Evolutionary conservation across 1,140 invertebrate genomes (phyloP).

Genomic region (Idris sp.): DNA sequence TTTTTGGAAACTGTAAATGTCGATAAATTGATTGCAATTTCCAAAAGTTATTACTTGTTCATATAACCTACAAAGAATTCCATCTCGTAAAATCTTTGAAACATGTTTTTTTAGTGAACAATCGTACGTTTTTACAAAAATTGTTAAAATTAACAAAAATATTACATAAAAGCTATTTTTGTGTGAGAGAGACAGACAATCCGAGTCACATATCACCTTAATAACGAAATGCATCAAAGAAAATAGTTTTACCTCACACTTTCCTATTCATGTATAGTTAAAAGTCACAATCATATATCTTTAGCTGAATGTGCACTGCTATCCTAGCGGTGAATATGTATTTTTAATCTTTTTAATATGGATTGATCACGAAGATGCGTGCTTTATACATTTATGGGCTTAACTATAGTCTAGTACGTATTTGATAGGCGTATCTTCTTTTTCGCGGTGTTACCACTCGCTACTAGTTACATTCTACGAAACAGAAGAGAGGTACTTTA

Average conservation of each 20-base stretch:
- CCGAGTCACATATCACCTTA: too few species aligned
- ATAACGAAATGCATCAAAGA: slow-evolving; percentile 4
- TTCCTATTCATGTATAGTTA: slow-evolving; percentile 14
- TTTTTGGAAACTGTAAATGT: too few species aligned
- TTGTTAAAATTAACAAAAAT: too few species aligned
- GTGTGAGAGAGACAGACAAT: too few species aligned
- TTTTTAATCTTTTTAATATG: slow-evolving; percentile 60
- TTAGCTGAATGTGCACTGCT: slow-evolving; percentile 30
- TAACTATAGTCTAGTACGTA: slow-evolving; percentile 47
- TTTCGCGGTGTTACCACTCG: slow-evolving; percentile 36
- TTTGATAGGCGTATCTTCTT: slow-evolving; percentile 59
- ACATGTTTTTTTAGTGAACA: too few species aligned
- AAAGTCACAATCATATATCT: slow-evolving; percentile 44
- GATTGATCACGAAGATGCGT: slow-evolving; percentile 69
- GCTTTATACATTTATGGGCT: slow-evolving; percentile 60
- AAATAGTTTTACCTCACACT: background rate
- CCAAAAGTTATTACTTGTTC: too few species aligned
- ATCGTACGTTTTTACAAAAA: too few species aligned
- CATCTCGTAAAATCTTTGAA: too few species aligned
- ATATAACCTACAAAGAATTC: too few species aligned
- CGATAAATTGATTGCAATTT: too few species aligned
- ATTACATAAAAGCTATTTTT: too few species aligned
- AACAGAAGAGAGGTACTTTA: slow-evolving; percentile 59
- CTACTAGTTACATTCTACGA: slow-evolving; percentile 59
- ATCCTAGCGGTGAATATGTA: slow-evolving; percentile 32